Evolutionary conservation across 2,113 vertebrate genomes (phyloP), one percentile per base, ranked within the genome.

Genomic region (Chauna torquata): DNA sequence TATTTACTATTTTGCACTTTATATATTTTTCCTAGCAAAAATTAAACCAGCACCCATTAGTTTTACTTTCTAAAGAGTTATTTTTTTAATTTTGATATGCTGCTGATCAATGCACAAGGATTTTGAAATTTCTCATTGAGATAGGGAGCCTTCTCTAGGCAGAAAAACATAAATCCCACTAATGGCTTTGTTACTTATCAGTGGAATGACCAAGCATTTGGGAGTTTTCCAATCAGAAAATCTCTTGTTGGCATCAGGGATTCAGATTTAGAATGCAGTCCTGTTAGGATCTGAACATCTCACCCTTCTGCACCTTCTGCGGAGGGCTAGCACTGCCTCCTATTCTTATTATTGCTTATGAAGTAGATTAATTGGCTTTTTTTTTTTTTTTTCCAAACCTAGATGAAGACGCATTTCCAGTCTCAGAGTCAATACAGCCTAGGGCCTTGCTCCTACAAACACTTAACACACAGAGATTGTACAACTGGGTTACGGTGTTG

Each of bases 11-110:
- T 83, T 79, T 85, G 36, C 7, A 86, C 27, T 88, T 86, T 82
- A 78, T 62, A 22, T 68, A 32, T 82, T 92, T 30, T 96, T 95
- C 55, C 62, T 65, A 75, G 55, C 57, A 83, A 62, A 70, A 50
- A 70, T 64, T 69, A 55, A 85, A 82, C 86, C 69, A 82, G 30
- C 72, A 96, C 59, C 70, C 70, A 76, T 97, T 92, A 86, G 32
- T 77, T 96, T 94, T 96, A 62, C 70, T 90, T 97, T 79, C 95
- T 97, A 94, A 50, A 81, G 32, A 11, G 72, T 90, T 95, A n/a
- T 54, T 14, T 5, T 68, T 72, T 89, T 66, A 24, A 79, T 94
- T 71, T 86, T 84, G 92, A 89, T 87, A 80, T 82, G 70, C 62
- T 95, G 38, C 38, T 65, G 68, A 75, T 80, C 85, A 75, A 68